These are phyloP conservation scores for Percopsis omiscomaycus DNA, from an alignment of 2,797 vertebrate species.

Conservation along the genomic window DNA sequence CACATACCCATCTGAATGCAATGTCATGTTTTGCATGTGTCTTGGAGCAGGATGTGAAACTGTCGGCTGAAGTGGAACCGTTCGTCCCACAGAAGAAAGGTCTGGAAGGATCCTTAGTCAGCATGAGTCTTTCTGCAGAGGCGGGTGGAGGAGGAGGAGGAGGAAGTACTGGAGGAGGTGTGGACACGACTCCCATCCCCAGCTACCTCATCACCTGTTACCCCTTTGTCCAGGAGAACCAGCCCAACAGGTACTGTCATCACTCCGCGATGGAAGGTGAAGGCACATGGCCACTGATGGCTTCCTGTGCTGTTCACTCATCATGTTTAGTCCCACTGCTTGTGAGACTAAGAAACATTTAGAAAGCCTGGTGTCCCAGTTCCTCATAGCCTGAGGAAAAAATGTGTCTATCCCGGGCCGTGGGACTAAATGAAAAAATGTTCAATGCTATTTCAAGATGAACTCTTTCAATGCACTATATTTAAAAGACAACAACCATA, in stretches of 20 bases:
- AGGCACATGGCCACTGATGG: too few species aligned
- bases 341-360: background rate
- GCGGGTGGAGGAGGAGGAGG: conserved; percentile 76
- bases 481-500: conserved; percentile 10
- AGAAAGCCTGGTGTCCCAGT: conserved; percentile 21
- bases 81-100: conserved; percentile 98
- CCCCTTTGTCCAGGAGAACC: conserved; percentile 97
- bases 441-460: conserved; percentile 23
- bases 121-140: conserved; percentile 88
- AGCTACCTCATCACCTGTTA: conserved; percentile 99
- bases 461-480: conserved; percentile 22
- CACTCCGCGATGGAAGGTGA: background rate
- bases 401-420: conserved; percentile 11
- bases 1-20: too few species aligned
- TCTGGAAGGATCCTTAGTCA: conserved; percentile 86
- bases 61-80: conserved; percentile 97
- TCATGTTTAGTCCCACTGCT: too few species aligned
- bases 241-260: conserved; percentile 88
- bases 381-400: conserved; percentile 20
- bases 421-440: background rate
- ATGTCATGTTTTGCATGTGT: conserved; percentile 14
- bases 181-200: conserved; percentile 92
- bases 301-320: too few species aligned
- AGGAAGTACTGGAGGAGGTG: conserved; percentile 75
- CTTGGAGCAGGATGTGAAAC: conserved; percentile 89